phyloP scores from a whole-genome alignment of 2,888 invertebrate genomes.

The Endotricha flammealis region DNA sequence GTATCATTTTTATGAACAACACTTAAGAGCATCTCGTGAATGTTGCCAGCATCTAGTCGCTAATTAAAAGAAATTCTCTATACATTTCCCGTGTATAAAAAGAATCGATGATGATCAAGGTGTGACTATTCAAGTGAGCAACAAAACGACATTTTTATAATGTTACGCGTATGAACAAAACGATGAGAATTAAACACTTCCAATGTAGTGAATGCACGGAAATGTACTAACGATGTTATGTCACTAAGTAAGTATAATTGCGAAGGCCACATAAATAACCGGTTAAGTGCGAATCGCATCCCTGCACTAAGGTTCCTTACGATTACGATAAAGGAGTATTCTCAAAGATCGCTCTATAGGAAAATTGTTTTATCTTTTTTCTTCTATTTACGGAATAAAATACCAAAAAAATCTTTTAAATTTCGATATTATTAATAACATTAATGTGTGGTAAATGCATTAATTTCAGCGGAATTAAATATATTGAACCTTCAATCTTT shows the following conservation, averaged over 20 bases:
- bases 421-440: too few species aligned
- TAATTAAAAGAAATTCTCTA: constrained; percentile 67
- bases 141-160: constrained; percentile 55
- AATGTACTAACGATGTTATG: constrained; percentile 32
- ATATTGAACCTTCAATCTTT: too few species aligned
- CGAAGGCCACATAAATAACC: constrained; percentile 1
- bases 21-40: constrained; percentile 34
- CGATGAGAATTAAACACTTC: constrained; percentile 44
- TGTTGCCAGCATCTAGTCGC: constrained; percentile 41
- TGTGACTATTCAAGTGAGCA: constrained; percentile 62
- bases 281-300: not conserved
- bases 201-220: constrained; percentile 41
- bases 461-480: too few species aligned
- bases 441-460: too few species aligned
- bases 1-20: constrained; percentile 13
- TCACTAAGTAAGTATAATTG: constrained; percentile 8
- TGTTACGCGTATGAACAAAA: constrained; percentile 41
- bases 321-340: too few species aligned
- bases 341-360: too few species aligned
- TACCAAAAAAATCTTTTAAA: too few species aligned
- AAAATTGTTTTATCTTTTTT: too few species aligned
- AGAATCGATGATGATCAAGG: constrained; percentile 53
- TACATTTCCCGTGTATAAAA: constrained; percentile 50
- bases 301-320: too few species aligned
- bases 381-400: too few species aligned